Conservation (phyloP, 92 coral and sea anemone genomes). For the Phenganax subtilis region DNA sequence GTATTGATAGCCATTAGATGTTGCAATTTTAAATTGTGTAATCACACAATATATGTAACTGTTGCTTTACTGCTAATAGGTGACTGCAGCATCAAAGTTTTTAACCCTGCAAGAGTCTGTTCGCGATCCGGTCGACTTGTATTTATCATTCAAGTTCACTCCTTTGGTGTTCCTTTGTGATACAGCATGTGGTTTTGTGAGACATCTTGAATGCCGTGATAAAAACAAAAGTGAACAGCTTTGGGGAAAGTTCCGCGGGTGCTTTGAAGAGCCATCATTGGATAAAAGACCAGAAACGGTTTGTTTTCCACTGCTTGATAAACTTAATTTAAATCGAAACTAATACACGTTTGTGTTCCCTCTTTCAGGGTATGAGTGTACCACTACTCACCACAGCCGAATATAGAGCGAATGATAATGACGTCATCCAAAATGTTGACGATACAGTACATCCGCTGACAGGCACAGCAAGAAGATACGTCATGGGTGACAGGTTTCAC, state of each 20-base stretch:
- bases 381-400: too few species aligned
- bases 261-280: constrained; percentile 49
- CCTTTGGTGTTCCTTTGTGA: constrained; percentile 24
- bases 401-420: too few species aligned
- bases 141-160: constrained; percentile 19
- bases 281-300: constrained; percentile 43
- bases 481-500: too few species aligned
- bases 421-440: too few species aligned
- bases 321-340: too few species aligned
- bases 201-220: constrained; percentile 28
- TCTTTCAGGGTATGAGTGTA: too few species aligned
- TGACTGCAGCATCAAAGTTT: constrained; percentile 31
- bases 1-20: too few species aligned
- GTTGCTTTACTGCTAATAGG: not conserved
- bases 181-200: constrained; percentile 32
- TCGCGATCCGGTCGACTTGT: constrained; percentile 30
- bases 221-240: not conserved
- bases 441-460: too few species aligned
- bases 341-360: too few species aligned
- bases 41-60: too few species aligned
- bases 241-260: constrained; percentile 50
- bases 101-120: constrained; percentile 10
- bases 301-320: not conserved
- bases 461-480: too few species aligned
- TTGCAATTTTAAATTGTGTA: not conserved